Conservation (phyloP, 2,888 invertebrate species). For the Tanaodytes sp. region DNA sequence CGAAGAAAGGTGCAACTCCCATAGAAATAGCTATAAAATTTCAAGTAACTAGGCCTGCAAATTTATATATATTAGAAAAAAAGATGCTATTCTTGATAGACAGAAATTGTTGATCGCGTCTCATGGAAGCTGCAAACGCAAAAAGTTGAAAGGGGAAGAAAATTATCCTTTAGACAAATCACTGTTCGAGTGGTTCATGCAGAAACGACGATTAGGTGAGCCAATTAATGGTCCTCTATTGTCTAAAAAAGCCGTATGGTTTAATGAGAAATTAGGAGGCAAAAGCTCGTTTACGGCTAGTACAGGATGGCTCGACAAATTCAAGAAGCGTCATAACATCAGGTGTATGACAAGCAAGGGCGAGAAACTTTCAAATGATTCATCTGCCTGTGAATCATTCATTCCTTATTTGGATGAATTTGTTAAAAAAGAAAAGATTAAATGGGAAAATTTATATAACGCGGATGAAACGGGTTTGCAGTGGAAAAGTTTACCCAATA, state of each 20-base stretch:
- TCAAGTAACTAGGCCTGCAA: conserved; percentile 7
- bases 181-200: conserved; percentile 22
- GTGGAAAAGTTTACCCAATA: conserved; percentile 55
- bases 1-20: conserved; percentile 1
- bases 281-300: conserved; percentile 26
- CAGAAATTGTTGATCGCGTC: conserved; percentile 4
- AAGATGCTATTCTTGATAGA: conserved; percentile 8
- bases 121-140: conserved; percentile 2
- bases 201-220: conserved; percentile 15
- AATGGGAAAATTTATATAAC: conserved; percentile 55
- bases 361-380: conserved; percentile 39
- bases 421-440: conserved; percentile 22
- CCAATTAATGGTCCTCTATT: conserved; percentile 30
- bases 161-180: conserved; percentile 20
- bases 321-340: conserved; percentile 37
- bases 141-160: conserved; percentile 10
- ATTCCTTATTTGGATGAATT: conserved; percentile 18
- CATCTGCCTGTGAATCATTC: conserved; percentile 31
- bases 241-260: conserved; percentile 16
- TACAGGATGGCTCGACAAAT: conserved; percentile 41
- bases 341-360: conserved; percentile 8
- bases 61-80: conserved; percentile 10
- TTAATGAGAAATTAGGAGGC: conserved; percentile 35
- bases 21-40: background rate
- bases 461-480: conserved; percentile 57